Base-by-base conservation (phyloP, 2,113 vertebrate species). In the Solenodon paradoxus region DNA sequence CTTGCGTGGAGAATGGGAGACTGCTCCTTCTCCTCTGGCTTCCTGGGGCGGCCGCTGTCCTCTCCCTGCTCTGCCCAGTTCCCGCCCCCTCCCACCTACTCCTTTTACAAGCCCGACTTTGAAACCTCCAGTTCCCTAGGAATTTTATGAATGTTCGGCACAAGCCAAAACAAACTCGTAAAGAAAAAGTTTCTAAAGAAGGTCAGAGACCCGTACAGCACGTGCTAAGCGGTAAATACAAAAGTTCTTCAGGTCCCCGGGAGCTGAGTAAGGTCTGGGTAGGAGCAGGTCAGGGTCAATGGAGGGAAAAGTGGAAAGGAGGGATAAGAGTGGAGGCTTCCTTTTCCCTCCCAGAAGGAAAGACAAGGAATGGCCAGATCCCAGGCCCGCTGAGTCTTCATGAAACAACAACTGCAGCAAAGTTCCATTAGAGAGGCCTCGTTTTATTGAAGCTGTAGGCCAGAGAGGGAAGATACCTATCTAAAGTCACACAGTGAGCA, bases 121-220 rank as follows among this genome's bases (percentile, higher is more conserved):
- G 98, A 98, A 98, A 98, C 97, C 98, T 98, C 97, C 98, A 94
- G 9, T 97, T 98, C 98, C 98, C 97, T 92, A 98, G 98, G 99
- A 99, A 99, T 99, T 99, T 98, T 99, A 98, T 95, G 98, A 99
- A 99, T 99, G 98, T 97, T 98, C 97, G 53, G 96, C 97, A 97
- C 96, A 96, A 96, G 99, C 98, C 98, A 99, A 99, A 98, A 98
- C 98, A 98, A 99, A 99, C 98, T 99, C 97, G 38, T 98, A 98
- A 98, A 98, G 97, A 96, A 97, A 94, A 97, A 97, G 98, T 98
- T 98, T 98, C 98, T 98, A 98, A 98, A 98, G 97, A 96, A 98
- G 98, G 98, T 98, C 98, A 98, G 55, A 92, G 98, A 98, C 98
- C 98, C 85, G 7, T 97, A 94, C 95, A 38, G 98, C 98, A 98